A percentile compares a stretch with the other conserved stretches of the same genome.
Conservation (phyloP, 2,797 vertebrate genomes). For the Spea hammondii region DNA sequence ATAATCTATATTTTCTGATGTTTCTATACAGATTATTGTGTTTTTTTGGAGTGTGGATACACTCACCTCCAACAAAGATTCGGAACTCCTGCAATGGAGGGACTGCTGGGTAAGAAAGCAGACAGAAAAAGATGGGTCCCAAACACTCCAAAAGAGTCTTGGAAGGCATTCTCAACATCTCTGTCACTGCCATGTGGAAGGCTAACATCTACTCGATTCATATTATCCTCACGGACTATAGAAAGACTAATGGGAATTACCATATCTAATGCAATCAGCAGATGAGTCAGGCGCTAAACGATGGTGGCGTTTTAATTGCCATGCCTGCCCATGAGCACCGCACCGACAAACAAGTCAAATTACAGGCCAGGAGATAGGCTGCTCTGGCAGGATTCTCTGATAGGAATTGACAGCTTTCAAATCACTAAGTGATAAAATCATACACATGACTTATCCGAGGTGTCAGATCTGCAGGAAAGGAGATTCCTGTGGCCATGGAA, state of each 20-base stretch:
- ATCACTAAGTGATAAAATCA: conserved; percentile 11
- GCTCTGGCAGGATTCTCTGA: conserved; percentile 10
- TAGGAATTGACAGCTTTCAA: conserved; percentile 44
- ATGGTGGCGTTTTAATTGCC: conserved; percentile 49
- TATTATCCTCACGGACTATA: conserved; percentile 3
- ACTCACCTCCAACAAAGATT: too few species aligned
- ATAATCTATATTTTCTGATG: too few species aligned
- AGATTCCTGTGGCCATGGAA: background rate
- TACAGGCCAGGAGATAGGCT: conserved; percentile 19
- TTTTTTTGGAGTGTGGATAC: too few species aligned
- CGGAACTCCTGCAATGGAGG: too few species aligned
- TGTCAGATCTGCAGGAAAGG: conserved; percentile 6
- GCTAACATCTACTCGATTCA: conserved; percentile 12
- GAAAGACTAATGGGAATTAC: conserved; percentile 10
- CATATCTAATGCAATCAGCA: conserved; percentile 39
- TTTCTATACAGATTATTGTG: too few species aligned
- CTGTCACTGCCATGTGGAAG: background rate
- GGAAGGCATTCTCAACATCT: background rate
- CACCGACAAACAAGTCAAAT: conserved; percentile 42
- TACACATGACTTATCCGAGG: conserved; percentile 8
- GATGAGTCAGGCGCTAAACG: conserved; percentile 37
- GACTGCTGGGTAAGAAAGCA: too few species aligned
- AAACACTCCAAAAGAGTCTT: too few species aligned
- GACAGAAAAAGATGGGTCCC: too few species aligned
- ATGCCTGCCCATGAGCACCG: conserved; percentile 43